phyloP scores from a whole-genome alignment of 2,888 invertebrate genomes.

The Matsumyia berberina region DNA sequence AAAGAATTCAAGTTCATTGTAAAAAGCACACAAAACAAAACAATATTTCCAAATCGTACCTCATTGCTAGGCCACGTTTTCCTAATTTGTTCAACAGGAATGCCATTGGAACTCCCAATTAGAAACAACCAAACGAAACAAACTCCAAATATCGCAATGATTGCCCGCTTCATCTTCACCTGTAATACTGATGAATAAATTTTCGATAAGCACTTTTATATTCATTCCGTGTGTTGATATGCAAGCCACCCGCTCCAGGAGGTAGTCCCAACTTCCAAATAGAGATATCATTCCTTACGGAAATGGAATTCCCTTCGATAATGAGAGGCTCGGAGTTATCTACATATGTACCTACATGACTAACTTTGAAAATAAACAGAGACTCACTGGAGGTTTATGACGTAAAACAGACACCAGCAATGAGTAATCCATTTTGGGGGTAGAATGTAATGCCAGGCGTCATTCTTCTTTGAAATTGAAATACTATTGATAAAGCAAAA shows the following conservation, averaged over 20 bases:
- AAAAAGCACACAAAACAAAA: neutral
- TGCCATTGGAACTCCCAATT: slow-evolving; percentile 21
- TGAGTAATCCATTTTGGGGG: slow-evolving; percentile 33
- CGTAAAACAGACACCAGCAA: slow-evolving; percentile 17
- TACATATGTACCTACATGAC: slow-evolving; percentile 7
- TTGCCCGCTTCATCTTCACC: slow-evolving; percentile 27
- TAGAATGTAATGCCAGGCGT: too few relatives aligned
- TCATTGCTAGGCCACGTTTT: slow-evolving; percentile 31
- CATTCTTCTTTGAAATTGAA: too few relatives aligned
- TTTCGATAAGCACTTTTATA: slow-evolving; percentile 44
- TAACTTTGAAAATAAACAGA: slow-evolving; percentile 31
- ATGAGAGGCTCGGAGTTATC: slow-evolving; percentile 4
- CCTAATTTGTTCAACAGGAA: slow-evolving; percentile 4
- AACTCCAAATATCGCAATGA: slow-evolving; percentile 7
- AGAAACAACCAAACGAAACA: slow-evolving; percentile 11
- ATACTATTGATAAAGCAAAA: too few relatives aligned
- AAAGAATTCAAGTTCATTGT: neutral
- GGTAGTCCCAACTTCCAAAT: slow-evolving; percentile 42
- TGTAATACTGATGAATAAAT: slow-evolving; percentile 32
- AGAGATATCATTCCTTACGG: slow-evolving; percentile 17
- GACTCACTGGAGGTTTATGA: neutral
- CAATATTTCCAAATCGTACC: slow-evolving; percentile 9
- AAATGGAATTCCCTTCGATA: slow-evolving; percentile 34
- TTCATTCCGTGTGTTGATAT: neutral
- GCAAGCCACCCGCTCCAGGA: neutral